Percentiles rank a stretch among this genome's conserved stretches.
phyloP scores from a whole-genome alignment of 2,797 vertebrate genomes.

The Pampus argenteus region DNA sequence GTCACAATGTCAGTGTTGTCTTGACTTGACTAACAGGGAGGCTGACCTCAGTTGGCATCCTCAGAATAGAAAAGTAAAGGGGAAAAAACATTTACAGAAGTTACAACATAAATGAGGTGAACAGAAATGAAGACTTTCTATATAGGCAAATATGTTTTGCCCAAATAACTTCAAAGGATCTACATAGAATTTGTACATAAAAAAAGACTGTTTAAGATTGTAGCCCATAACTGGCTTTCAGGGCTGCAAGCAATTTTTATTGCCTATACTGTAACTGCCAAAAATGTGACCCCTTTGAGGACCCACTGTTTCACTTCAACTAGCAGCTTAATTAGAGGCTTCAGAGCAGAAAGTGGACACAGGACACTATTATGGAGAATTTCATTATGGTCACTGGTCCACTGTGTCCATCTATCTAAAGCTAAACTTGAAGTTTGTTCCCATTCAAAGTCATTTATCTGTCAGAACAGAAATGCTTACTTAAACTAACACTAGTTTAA shows the following conservation, averaged over 20 bases:
- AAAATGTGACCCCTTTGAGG: constrained; percentile 38
- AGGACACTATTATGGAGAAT: constrained; percentile 26
- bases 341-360: constrained; percentile 15
- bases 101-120: too few relatives aligned
- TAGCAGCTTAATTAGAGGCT: constrained; percentile 57
- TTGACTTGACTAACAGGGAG: too few relatives aligned
- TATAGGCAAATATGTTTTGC: too few relatives aligned
- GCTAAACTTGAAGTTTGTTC: too few relatives aligned
- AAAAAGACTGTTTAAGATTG: background rate
- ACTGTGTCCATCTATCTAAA: too few relatives aligned
- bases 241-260: constrained; percentile 1
- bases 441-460: rapidly evolving
- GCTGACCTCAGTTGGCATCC: too few relatives aligned
- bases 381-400: constrained; percentile 21
- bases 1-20: too few relatives aligned
- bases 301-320: constrained; percentile 45
- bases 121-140: too few relatives aligned
- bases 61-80: too few relatives aligned
- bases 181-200: background rate
- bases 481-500: background rate
- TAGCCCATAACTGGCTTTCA: background rate
- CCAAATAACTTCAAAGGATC: background rate
- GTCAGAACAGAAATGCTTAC: constrained; percentile 8
- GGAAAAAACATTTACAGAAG: too few relatives aligned
- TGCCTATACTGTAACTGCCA: constrained; percentile 12